These are phyloP conservation scores for Mycetomoellerius zeteki DNA, from an alignment of 1,140 invertebrate genomes.

Conservation along the genomic window DNA sequence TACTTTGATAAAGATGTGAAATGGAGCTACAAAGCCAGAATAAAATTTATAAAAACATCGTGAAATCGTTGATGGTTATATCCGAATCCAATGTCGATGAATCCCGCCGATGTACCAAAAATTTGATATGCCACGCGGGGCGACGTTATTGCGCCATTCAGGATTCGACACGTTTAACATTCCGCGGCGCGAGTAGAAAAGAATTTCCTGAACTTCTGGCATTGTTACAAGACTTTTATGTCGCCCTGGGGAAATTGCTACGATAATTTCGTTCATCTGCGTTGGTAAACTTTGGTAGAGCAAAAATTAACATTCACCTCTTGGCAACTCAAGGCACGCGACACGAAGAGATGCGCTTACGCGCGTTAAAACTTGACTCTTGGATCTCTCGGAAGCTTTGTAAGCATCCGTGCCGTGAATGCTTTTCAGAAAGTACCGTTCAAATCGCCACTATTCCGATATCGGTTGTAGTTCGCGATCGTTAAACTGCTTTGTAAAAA, in stretches of 20 bases:
- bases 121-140: slow-evolving; percentile 26
- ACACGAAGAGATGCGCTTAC: not conserved
- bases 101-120: slow-evolving; percentile 17
- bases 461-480: not conserved
- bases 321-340: slow-evolving; percentile 5
- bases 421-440: not conserved
- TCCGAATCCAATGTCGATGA: slow-evolving; percentile 16
- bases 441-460: not conserved
- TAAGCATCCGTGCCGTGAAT: slow-evolving; percentile 35
- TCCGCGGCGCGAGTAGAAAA: slow-evolving; percentile 40
- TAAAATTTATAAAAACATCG: not conserved
- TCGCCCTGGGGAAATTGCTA: slow-evolving; percentile 70
- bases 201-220: slow-evolving; percentile 13
- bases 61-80: not conserved
- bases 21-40: not conserved
- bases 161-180: slow-evolving; percentile 47
- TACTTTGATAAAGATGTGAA: not conserved
- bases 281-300: slow-evolving; percentile 41
- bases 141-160: slow-evolving; percentile 63
- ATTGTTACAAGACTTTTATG: slow-evolving; percentile 71
- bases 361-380: slow-evolving; percentile 32
- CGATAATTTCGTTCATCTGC: slow-evolving; percentile 63
- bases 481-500: not conserved
- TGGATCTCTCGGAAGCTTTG: not conserved
- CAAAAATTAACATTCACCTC: slow-evolving; percentile 73